Conservation (phyloP, 2,888 invertebrate species). For the Megamerina dolium region DNA sequence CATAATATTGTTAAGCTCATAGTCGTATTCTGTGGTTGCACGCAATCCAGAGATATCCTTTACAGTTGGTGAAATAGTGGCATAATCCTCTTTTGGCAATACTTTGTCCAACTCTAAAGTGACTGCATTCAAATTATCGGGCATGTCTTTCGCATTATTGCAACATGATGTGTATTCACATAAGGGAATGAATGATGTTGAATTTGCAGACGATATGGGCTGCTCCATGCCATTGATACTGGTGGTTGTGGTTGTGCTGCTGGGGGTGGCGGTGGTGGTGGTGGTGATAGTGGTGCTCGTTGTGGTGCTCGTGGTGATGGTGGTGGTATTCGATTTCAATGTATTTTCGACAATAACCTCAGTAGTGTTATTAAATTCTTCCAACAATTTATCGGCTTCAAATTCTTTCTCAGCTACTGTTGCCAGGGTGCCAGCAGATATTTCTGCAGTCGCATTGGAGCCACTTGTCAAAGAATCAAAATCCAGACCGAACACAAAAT, state of each 20-base stretch:
- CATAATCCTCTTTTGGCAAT: too few species aligned
- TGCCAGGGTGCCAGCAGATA: neutral
- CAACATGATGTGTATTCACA: too few species aligned
- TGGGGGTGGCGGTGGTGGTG: neutral
- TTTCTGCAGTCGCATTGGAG: neutral
- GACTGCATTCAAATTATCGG: too few species aligned
- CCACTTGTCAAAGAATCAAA: constrained; percentile 3
- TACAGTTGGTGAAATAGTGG: too few species aligned
- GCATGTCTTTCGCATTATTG: too few species aligned
- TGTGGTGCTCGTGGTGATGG: neutral
- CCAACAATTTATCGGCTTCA: constrained; percentile 7
- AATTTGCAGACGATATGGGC: too few species aligned
- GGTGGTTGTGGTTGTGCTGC: too few species aligned
- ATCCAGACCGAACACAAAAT: constrained; percentile 9
- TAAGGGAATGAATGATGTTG: too few species aligned
- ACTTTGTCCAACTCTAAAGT: too few species aligned
- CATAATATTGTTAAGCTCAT: neutral
- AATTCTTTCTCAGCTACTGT: neutral
- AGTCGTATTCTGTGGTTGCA: neutral
- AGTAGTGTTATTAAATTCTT: constrained; percentile 5
- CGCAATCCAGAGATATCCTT: neutral
- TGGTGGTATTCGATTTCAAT: neutral
- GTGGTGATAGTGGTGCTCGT: neutral
- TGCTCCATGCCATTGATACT: too few species aligned
- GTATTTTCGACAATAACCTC: constrained; percentile 2